Conservation (phyloP, 2,113 vertebrate species). For the Epinephelus moara region DNA sequence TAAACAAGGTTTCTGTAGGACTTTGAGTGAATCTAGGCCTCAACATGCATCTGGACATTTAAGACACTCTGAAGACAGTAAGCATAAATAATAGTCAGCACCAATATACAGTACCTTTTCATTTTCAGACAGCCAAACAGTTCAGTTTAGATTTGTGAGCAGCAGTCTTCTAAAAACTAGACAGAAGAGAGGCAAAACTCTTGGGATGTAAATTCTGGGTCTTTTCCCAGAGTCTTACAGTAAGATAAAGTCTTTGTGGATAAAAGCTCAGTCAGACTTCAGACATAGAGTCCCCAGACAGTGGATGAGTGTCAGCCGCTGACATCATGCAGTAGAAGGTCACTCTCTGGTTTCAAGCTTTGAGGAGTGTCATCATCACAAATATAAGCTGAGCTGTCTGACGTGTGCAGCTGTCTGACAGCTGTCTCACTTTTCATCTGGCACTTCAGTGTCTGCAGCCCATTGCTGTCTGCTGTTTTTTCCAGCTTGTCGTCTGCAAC, state of each 20-base stretch:
- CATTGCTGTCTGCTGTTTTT: neutral
- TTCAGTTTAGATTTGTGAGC: neutral
- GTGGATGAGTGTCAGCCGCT: constrained; percentile 22
- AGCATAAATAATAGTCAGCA: too few relatives aligned
- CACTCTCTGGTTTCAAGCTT: constrained; percentile 24
- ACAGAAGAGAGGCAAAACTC: neutral
- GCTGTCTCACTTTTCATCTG: constrained; percentile 1
- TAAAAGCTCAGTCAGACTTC: neutral
- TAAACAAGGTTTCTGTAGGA: too few relatives aligned
- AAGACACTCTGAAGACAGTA: too few relatives aligned
- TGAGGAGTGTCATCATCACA: constrained; percentile 8
- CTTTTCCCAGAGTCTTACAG: neutral
- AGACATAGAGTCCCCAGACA: neutral
- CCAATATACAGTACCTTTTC: neutral
- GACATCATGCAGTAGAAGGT: neutral
- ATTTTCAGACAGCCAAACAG: neutral
- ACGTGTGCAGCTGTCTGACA: neutral
- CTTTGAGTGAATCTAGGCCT: too few relatives aligned
- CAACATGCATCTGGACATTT: too few relatives aligned
- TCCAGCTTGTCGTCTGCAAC: neutral
- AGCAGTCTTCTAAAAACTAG: neutral
- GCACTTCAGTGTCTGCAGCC: neutral
- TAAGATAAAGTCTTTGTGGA: neutral
- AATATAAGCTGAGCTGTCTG: constrained; percentile 2
- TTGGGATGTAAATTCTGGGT: too few relatives aligned